Base-by-base conservation (phyloP, 1,140 invertebrate genomes). In the Plectrocnemia conspersa region DNA sequence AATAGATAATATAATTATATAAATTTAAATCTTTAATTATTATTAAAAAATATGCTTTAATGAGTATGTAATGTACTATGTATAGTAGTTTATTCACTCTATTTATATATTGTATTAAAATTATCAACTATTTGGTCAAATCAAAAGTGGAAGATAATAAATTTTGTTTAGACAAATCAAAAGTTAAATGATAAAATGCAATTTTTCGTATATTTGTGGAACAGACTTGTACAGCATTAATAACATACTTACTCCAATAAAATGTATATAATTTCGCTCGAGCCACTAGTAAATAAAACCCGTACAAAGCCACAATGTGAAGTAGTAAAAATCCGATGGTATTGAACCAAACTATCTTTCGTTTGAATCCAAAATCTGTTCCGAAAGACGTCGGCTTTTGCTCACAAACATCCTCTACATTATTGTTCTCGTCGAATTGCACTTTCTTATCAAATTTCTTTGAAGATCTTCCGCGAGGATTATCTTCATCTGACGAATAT, bases 261-360 rank as follows among this genome's bases (percentile, higher is more conserved):
- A 62, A 44, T n/a, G 71, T 71, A 61, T 58, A 59, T 3, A 59
- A 52, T 11, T 35, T 54, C 3, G 67, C 55, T 10, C 61, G 55
- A 16, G 67, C 66, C 4, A 68, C 16, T 1, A 63, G 13, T 13
- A 69, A 33, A 24, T 55, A 59, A 0, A 68, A 21, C 36, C 76
- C 76, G 65, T 72, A 73, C 6, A 76, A 4, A 9, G 63, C 71
- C n/a, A 68, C 53, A 1, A 69, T 15, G 58, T 78, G 76, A 16
- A 79, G 52, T 21, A 77, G 57, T 15, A 74, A 53, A 62, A 78
- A 78, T 50, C 72, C 75, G 24, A 79, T 72, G 2, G 66, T 69
- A 63, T 78, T 78, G 55, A 62, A 71, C 77, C 76, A 78, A 1
- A 78, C 76, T 10, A 77, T 66, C 63, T 74, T 44, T 56, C 74